Conservation (phyloP, 1,140 invertebrate genomes). For the Brachionus calyciflorus region DNA sequence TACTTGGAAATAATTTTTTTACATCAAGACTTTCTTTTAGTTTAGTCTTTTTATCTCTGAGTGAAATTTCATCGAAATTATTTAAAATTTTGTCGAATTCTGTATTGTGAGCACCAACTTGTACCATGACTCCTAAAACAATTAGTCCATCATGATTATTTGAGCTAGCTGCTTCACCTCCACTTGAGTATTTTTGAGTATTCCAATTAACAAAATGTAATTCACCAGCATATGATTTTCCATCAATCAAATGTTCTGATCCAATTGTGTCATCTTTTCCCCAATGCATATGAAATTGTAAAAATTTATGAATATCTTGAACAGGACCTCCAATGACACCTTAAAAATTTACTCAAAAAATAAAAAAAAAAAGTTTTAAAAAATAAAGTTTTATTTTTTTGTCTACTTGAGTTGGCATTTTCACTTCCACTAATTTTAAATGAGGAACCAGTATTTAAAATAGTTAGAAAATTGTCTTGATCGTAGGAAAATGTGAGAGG, state of each 20-base stretch:
- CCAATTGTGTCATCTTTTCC: conserved; percentile 54
- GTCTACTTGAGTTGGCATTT: not conserved
- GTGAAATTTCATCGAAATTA: not conserved
- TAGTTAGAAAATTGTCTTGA: not conserved
- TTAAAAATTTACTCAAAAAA: not conserved
- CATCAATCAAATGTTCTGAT: conserved; percentile 69
- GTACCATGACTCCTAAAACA: conserved; percentile 82
- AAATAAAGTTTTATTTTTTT: not conserved
- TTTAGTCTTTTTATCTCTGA: not conserved
- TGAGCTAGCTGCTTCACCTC: conserved; percentile 70
- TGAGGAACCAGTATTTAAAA: conserved; percentile 37
- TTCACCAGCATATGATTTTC: conserved; percentile 80
- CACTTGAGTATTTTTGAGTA: conserved; percentile 74
- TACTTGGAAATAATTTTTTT: conserved; percentile 32
- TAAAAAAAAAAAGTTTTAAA: not conserved
- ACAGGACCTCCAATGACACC: conserved; percentile 60
- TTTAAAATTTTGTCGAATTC: conserved; percentile 38
- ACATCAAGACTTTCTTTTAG: not conserved
- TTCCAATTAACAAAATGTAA: conserved; percentile 93
- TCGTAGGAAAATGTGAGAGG: not conserved
- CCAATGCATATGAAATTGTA: conserved; percentile 63
- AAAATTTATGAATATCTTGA: conserved; percentile 58
- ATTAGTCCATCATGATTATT: conserved; percentile 78
- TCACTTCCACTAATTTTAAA: conserved; percentile 40
- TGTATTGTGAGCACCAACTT: conserved; percentile 62